Conservation (phyloP, 2,797 vertebrate species). For the Enteromius thamalakanensis region DNA sequence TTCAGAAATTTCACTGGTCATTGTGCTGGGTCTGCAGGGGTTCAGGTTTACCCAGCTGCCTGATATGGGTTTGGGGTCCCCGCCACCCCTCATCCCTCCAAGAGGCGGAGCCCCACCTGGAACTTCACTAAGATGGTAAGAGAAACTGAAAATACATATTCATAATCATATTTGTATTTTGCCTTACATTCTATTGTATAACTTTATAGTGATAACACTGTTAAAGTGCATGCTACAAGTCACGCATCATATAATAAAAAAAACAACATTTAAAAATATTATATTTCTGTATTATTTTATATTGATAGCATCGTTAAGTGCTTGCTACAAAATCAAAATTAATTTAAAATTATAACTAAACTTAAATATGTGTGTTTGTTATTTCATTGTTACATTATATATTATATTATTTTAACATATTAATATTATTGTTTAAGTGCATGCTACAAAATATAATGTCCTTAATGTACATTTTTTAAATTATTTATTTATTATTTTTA, state of each 20-base stretch:
- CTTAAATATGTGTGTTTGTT: too few species aligned
- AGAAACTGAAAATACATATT: slow-evolving; percentile 19
- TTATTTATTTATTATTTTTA: neutral
- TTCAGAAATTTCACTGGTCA: slow-evolving; percentile 2
- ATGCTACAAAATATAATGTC: neutral
- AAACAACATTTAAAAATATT: neutral
- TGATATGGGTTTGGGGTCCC: slow-evolving; percentile 95
- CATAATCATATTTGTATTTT: slow-evolving; percentile 2
- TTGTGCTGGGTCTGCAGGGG: slow-evolving; percentile 77
- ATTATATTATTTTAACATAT: neutral
- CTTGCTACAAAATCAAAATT: neutral
- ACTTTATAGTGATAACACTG: neutral
- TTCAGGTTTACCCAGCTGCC: slow-evolving; percentile 98
- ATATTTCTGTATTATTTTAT: neutral
- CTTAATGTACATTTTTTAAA: neutral
- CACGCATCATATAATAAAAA: neutral
- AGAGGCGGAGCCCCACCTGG: slow-evolving; percentile 89
- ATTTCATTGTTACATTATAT: neutral
- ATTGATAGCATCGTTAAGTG: neutral
- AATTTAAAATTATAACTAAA: neutral
- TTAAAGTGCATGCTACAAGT: neutral
- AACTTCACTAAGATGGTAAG: slow-evolving; percentile 90
- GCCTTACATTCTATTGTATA: neutral
- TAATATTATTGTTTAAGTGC: neutral
- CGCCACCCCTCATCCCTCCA: slow-evolving; percentile 92